Evolutionary conservation across 2,888 invertebrate genomes (phyloP), one percentile per base, ranked within the genome.

Genomic region (Elaeidobius kamerunicus): DNA sequence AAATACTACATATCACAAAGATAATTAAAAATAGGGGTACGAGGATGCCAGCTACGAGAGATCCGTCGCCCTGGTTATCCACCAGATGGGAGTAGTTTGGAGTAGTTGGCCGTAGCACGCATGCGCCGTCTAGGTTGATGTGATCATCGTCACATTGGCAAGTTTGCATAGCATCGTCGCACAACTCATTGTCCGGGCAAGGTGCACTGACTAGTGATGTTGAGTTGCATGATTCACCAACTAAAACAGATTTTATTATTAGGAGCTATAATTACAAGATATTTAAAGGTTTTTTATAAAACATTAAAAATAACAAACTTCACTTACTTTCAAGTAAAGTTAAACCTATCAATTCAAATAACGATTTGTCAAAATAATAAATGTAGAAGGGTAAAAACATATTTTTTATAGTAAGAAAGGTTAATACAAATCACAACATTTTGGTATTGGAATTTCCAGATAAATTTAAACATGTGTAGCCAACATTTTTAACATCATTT

Each of bases 1-100:
- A 71, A 49, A 72, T 57, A 52, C 66, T 69, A 60, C 65, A 65
- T 66, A 73, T 69, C 65, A 73, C 68, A 68, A 70, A 57, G 40
- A 65, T 59, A 60, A 72, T 67, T 60, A 72, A 54, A 63, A 69
- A 65, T 56, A 71, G 57, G 20, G 70, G 68, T 57, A 71, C 65
- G 18, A 72, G 50, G 47, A 72, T 65, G 42, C 68, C 70, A 11
- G 67, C 69, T 30, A 68, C 63, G 14, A 70, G 57, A 38, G 69
- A 68, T 49, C 67, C 67, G 57, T 60, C 65, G 34, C 64, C 61
- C 51, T 66, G 61, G 39, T 66, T 63, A 49, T 65, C 61, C 9
- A 66, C 65, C 27, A 69, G 60, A 56, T 67, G 68, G 12, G 67
- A 67, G 49, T 64, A 62, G 51, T 61, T 63, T 9, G 59, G 56